A percentile compares a stretch with the other conserved stretches of the same genome.
Conservation (phyloP, 2,888 invertebrate genomes). For the Agrotis ipsilon region DNA sequence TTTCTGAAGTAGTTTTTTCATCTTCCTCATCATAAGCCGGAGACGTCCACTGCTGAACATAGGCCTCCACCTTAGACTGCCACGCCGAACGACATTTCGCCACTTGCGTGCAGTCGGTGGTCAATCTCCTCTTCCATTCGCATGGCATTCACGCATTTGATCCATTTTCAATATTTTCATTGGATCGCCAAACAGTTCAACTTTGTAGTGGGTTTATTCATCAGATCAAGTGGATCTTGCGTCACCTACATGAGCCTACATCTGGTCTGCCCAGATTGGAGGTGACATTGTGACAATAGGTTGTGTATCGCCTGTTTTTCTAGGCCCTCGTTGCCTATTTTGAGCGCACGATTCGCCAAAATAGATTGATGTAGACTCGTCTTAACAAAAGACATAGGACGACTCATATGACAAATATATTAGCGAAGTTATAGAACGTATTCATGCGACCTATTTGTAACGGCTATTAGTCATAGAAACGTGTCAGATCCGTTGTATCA, state of each 20-base stretch:
- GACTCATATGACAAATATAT: slow-evolving; percentile 13
- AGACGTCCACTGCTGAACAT: too few relatives aligned
- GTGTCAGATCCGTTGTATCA: slow-evolving; percentile 37
- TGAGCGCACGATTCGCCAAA: not conserved
- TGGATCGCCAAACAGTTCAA: not conserved
- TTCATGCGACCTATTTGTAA: slow-evolving; percentile 20
- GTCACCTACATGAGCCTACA: not conserved
- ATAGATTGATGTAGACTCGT: not conserved
- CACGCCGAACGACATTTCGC: too few relatives aligned
- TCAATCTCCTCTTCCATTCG: not conserved
- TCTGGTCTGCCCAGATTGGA: not conserved
- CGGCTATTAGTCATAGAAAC: slow-evolving; percentile 49
- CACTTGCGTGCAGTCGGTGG: too few relatives aligned
- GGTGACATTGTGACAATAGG: not conserved
- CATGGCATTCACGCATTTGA: not conserved
- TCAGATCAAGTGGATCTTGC: not conserved
- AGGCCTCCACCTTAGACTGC: too few relatives aligned
- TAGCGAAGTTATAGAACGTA: slow-evolving; percentile 12
- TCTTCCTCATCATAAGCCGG: too few relatives aligned
- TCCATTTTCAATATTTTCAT: not conserved
- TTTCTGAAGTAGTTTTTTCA: not conserved
- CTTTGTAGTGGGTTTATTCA: not conserved
- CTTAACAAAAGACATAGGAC: slow-evolving; percentile 1
- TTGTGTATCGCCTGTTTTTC: not conserved
- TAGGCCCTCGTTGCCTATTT: not conserved